Percentiles rank a stretch among this genome's conserved stretches.
phyloP scores from a whole-genome alignment of 2,797 vertebrate species.

The Emys orbicularis region DNA sequence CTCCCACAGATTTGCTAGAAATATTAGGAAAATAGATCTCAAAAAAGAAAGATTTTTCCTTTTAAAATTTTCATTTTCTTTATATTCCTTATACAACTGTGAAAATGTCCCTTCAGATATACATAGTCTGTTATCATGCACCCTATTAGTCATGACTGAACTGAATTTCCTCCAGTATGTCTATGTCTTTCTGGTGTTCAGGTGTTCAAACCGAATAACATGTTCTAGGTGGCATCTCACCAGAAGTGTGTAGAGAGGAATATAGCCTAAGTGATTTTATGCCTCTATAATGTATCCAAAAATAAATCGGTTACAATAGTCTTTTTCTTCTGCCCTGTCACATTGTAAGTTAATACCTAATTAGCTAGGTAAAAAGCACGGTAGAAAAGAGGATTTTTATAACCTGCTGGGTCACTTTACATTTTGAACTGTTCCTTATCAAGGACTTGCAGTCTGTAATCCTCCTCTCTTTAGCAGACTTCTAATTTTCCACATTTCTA shows the following conservation, averaged over 20 bases:
- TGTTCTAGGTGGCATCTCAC: neutral
- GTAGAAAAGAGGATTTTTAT: conserved; percentile 54
- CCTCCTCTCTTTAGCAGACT: conserved; percentile 18
- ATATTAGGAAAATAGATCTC: neutral
- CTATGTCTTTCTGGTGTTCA: conserved; percentile 12
- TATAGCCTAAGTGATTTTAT: neutral
- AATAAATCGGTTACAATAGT: conserved; percentile 18
- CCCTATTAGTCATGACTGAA: conserved; percentile 48
- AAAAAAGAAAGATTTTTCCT: neutral
- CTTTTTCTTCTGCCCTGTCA: conserved; percentile 22
- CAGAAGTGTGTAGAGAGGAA: neutral
- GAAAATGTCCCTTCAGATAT: conserved; percentile 33
- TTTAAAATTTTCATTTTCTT: neutral
- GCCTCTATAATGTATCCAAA: conserved; percentile 19
- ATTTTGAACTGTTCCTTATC: conserved; percentile 43
- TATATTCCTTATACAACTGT: neutral
- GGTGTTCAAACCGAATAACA: neutral
- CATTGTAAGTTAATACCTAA: conserved; percentile 47
- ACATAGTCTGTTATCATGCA: conserved; percentile 30
- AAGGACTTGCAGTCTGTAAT: conserved; percentile 32
- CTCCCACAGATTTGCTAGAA: neutral
- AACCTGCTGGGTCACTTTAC: conserved; percentile 16
- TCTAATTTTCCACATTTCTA: conserved; percentile 21
- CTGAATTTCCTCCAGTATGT: conserved; percentile 26
- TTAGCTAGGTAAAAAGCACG: conserved; percentile 43